Conservation (phyloP, 2,888 invertebrate species). For the Drosophila yooni region DNA sequence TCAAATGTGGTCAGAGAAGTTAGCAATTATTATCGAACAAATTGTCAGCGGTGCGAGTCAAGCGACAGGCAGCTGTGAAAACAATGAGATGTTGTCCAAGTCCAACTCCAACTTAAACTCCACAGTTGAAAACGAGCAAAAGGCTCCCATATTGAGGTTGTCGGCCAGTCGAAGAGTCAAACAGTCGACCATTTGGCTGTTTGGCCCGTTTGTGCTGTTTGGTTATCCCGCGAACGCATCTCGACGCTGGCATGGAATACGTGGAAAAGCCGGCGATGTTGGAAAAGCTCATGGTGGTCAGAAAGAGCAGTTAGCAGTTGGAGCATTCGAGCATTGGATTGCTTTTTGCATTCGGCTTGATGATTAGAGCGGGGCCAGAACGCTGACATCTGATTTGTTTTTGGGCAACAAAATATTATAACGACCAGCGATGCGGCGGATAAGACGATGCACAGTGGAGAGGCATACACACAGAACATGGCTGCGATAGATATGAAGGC, state of each 20-base stretch:
- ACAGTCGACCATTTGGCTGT: slow-evolving; percentile 19
- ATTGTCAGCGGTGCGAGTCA: slow-evolving; percentile 81
- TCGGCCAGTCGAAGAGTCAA: slow-evolving; percentile 32
- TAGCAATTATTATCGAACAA: slow-evolving; percentile 85
- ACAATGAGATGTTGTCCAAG: slow-evolving; percentile 70
- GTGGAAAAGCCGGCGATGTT: slow-evolving; percentile 58
- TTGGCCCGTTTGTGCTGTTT: slow-evolving; percentile 24
- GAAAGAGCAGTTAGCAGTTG: slow-evolving; percentile 11
- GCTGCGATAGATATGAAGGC: slow-evolving; percentile 57
- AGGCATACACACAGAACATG: slow-evolving; percentile 17
- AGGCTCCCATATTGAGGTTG: slow-evolving; percentile 26
- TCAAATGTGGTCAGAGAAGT: slow-evolving; percentile 83
- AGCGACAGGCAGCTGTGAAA: slow-evolving; percentile 74
- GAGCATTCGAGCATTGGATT: slow-evolving; percentile 2
- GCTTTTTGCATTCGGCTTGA: slow-evolving; percentile 55
- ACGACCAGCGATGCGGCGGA: slow-evolving; percentile 81
- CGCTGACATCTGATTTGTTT: slow-evolving; percentile 84
- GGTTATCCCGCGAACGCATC: slow-evolving; percentile 67
- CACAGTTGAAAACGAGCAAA: not conserved
- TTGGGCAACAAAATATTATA: slow-evolving; percentile 83
- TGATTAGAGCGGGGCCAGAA: slow-evolving; percentile 79
- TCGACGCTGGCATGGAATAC: slow-evolving; percentile 62
- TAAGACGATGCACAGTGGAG: slow-evolving; percentile 24
- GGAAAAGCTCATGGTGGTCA: slow-evolving; percentile 64
- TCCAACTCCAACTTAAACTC: not conserved